Evolutionary conservation across 2,113 vertebrate genomes (phyloP).

Genomic region (Hippopotamus amphibius): DNA sequence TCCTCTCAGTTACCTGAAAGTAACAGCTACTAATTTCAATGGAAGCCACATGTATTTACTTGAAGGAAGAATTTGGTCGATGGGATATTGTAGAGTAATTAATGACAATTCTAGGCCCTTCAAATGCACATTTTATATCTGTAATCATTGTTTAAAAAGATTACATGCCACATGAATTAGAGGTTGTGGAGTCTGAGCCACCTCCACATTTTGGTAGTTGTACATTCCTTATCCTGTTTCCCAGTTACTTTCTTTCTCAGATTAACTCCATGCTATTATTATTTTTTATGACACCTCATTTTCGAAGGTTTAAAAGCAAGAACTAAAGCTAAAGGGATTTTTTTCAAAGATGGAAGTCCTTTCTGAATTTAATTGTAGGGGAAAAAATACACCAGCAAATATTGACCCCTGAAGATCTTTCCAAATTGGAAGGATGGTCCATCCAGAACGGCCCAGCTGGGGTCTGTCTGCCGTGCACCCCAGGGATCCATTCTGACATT

Average conservation of each 20-base stretch:
- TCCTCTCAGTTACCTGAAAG: conserved; percentile 46
- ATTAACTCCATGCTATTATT: not conserved
- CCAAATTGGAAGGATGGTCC: not conserved
- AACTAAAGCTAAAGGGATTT: not conserved
- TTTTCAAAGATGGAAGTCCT: not conserved
- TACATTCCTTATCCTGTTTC: not conserved
- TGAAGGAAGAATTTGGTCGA: conserved; percentile 42
- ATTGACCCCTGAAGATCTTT: not conserved
- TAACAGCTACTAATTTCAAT: conserved; percentile 56
- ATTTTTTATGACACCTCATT: not conserved
- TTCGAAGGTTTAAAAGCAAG: conserved; percentile 40
- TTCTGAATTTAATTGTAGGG: not conserved
- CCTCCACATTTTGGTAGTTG: not conserved
- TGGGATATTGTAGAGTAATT: conserved; percentile 13
- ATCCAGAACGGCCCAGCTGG: not conserved
- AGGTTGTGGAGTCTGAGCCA: not conserved
- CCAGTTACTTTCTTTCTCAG: conserved; percentile 1
- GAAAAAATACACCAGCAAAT: not conserved
- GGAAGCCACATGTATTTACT: conserved; percentile 62
- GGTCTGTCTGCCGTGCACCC: not conserved
- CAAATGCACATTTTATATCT: not conserved
- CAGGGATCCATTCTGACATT: not conserved
- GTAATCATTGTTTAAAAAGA: conserved; percentile 70
- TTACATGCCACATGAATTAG: conserved; percentile 64
- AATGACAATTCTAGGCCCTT: conserved; percentile 48